phyloP scores from a whole-genome alignment of 2,113 vertebrate species.

The Strix uralensis region DNA sequence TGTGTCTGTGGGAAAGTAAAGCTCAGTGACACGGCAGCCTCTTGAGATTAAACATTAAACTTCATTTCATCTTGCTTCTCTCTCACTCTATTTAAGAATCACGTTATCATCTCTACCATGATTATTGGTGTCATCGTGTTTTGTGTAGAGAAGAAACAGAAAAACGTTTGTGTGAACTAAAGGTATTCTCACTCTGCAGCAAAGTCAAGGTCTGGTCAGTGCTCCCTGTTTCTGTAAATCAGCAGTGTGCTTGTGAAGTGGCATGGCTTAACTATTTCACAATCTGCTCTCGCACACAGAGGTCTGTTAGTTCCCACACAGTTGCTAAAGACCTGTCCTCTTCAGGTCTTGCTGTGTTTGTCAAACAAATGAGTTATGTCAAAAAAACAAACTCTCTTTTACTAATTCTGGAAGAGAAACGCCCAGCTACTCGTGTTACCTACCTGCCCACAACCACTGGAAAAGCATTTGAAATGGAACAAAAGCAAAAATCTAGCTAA shows the following conservation, averaged over 20 bases:
- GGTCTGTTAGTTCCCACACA: background rate
- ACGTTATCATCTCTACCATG: background rate
- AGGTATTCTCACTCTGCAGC: background rate
- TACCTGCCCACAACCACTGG: background rate
- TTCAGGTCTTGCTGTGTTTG: background rate
- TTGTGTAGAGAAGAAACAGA: background rate
- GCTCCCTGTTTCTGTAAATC: background rate
- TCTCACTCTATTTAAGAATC: background rate
- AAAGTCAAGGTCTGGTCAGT: accelerated
- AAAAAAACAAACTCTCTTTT: background rate
- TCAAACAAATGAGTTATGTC: background rate
- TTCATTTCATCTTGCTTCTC: background rate
- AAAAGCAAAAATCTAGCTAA: background rate
- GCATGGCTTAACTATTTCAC: background rate
- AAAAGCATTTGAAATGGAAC: background rate
- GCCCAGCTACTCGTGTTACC: accelerated
- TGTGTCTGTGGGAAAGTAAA: slow-evolving; percentile 53
- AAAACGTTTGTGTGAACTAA: background rate
- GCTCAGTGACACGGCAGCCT: background rate
- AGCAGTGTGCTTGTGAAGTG: background rate
- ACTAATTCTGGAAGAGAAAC: background rate
- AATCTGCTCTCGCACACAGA: background rate
- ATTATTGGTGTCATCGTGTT: background rate
- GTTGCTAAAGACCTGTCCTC: background rate
- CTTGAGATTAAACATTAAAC: slow-evolving; percentile 8